Base-by-base conservation (phyloP, 2,797 vertebrate species). In the Pogonophryne albipinna region DNA sequence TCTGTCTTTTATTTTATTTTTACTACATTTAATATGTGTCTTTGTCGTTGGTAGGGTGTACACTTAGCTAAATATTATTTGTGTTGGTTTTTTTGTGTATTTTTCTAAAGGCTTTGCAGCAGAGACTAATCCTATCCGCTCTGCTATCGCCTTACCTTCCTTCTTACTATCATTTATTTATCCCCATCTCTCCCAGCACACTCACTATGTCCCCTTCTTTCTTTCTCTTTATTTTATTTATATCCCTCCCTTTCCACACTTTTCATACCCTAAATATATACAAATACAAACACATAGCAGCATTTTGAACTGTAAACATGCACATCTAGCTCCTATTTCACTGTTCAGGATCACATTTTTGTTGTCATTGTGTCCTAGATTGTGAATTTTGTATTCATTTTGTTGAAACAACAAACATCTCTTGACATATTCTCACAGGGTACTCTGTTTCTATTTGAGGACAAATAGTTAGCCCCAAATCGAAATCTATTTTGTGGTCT, bases 71-170 rank as follows among this genome's bases (percentile, higher is more conserved):
- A 50, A 47, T 49, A 20, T 23, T 59, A 51, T 76, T 45, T 59
- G 62, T 79, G 56, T 56, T 65, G 66, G 16, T 11, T 49, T 47
- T 11, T 79, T 51, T 83, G 74, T 82, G 82, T 67, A 46, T 82
- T 73, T 80, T 62, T 79, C 74, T 45, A 31, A 74, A 75, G 72
- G 78, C 82, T 89, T 84, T 88, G 69, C 83, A 73, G 82, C 66
- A 75, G 69, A 83, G 53, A 76, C 76, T 93, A 93, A 92, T 91
- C 91, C 91, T 86, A 80, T 92, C 90, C 87, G 79, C 76, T 65
- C 55, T 79, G 80, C 80, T 87, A 87, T 91, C 84, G 46, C 74
- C 74, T 88, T 86, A 84, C 82, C 78, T 89, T 78, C 83, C 61
- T 46, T 66, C 78, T 85, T 76, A 88, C 74, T 79, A 89, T 84